These are phyloP conservation scores for Drosophila pseudotakahashii DNA, from an alignment of 2,888 invertebrate species.

Conservation along the genomic window DNA sequence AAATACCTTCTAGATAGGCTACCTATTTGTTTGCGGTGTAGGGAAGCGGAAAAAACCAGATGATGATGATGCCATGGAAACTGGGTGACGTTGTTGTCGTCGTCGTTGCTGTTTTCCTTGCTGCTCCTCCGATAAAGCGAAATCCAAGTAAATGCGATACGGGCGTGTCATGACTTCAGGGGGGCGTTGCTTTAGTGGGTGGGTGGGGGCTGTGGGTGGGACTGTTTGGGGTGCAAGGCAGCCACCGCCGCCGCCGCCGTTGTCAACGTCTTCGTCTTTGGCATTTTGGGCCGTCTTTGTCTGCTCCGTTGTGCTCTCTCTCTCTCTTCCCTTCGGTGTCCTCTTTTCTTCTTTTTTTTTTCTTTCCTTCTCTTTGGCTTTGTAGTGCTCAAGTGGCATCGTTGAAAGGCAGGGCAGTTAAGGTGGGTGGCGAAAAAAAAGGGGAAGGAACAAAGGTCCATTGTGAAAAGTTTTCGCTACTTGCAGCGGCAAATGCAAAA, in stretches of 20 bases:
- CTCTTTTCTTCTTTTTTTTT: conserved; percentile 30
- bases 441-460: conserved; percentile 38
- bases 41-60: conserved; percentile 15
- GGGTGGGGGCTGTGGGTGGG: not conserved
- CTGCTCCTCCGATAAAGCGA: conserved; percentile 65
- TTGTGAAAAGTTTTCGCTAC: conserved; percentile 75
- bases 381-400: conserved; percentile 57
- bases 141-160: conserved; percentile 75
- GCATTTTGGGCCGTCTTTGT: conserved; percentile 43
- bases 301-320: conserved; percentile 43
- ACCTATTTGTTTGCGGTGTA: conserved; percentile 9
- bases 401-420: conserved; percentile 23
- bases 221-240: conserved; percentile 10
- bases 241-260: conserved; percentile 12
- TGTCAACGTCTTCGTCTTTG: conserved; percentile 40
- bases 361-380: conserved; percentile 50
- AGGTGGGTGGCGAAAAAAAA: not conserved
- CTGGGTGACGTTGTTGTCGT: conserved; percentile 69
- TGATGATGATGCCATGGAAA: conserved; percentile 68
- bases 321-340: conserved; percentile 1
- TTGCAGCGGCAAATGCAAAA: conserved; percentile 78
- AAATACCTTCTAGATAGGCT: too few relatives aligned
- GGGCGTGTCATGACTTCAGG: conserved; percentile 57
- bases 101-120: conserved; percentile 36
- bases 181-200: not conserved